These are phyloP conservation scores for Dinomys branickii DNA, from an alignment of 2,113 vertebrate species.

Conservation along the genomic window DNA sequence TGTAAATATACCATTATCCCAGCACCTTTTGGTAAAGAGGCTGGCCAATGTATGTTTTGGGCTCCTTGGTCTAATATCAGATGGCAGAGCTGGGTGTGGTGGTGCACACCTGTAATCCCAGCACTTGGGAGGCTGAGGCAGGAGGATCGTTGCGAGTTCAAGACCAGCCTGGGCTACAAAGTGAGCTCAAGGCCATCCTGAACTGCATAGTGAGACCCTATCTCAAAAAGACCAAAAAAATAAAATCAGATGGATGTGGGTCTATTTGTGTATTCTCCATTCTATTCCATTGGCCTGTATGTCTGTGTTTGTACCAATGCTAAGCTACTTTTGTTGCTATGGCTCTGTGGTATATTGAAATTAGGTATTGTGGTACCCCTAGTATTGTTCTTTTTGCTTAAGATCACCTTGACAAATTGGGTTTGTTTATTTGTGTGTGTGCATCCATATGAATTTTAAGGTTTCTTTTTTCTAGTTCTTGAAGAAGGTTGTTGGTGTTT, in stretches of 20 bases:
- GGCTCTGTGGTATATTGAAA: neutral
- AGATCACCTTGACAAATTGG: neutral
- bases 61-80: neutral
- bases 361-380: neutral
- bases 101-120: no score
- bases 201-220: no score
- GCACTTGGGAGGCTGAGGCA: no score
- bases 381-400: neutral
- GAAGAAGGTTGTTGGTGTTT: neutral
- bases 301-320: neutral
- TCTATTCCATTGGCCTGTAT: neutral
- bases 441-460: neutral
- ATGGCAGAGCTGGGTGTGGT: neutral
- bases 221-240: no score
- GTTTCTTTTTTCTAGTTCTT: neutral
- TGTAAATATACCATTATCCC: neutral
- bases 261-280: neutral
- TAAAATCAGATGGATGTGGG: neutral
- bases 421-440: neutral
- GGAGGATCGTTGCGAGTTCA: no score
- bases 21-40: neutral
- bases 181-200: no score
- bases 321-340: neutral
- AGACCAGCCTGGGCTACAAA: no score
- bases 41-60: neutral